phyloP scores from a whole-genome alignment of 2,113 vertebrate species.

The Sylvietta virens region DNA sequence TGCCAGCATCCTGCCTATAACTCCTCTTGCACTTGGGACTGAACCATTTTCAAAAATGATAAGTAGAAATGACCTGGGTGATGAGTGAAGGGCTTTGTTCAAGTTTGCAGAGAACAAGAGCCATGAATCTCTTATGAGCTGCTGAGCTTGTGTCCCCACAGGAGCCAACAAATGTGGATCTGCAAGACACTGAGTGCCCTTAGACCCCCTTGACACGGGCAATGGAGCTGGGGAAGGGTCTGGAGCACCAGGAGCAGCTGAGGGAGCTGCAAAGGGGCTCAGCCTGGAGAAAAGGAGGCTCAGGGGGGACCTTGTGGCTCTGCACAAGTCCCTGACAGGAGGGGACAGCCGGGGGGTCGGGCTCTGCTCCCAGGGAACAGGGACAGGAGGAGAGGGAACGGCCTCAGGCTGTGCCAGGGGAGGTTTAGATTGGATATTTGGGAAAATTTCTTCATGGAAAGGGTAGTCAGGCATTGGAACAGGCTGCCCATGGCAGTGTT shows the following conservation, averaged over 20 bases:
- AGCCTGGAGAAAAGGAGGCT: background rate
- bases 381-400: fast-evolving
- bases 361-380: background rate
- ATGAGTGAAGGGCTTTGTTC: background rate
- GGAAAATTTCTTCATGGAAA: too few relatives aligned
- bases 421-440: fast-evolving
- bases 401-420: fast-evolving
- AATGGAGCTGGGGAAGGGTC: background rate
- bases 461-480: fast-evolving
- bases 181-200: fast-evolving
- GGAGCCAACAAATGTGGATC: background rate
- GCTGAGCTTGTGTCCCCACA: background rate
- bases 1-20: background rate
- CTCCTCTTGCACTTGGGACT: background rate
- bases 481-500: background rate
- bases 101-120: background rate
- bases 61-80: background rate
- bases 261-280: background rate
- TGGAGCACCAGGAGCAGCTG: fast-evolving
- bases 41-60: background rate
- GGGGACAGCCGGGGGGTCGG: fast-evolving
- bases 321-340: background rate
- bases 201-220: background rate
- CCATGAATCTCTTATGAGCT: background rate
- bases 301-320: background rate